phyloP scores from a whole-genome alignment of 2,113 vertebrate species.

The Tenebrosternarchus preto region DNA sequence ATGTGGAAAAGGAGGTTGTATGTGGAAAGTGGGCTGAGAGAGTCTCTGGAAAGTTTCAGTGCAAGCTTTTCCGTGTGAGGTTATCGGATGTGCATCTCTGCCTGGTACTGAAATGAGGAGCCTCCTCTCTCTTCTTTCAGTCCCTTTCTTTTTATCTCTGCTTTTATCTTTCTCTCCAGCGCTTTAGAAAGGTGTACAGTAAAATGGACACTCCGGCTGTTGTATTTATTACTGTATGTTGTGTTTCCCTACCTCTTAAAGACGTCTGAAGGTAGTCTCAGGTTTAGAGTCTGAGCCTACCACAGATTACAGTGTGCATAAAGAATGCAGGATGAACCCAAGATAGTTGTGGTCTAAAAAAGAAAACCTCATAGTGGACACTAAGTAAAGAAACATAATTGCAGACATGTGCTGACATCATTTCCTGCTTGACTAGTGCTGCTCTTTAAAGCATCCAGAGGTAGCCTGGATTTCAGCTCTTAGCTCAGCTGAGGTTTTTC shows the following conservation, averaged over 20 bases:
- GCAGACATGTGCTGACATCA: constrained; percentile 16
- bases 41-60: neutral
- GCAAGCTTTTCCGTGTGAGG: neutral
- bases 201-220: neutral
- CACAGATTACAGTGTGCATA: constrained; percentile 42
- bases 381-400: constrained; percentile 52
- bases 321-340: constrained; percentile 24
- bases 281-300: constrained; percentile 17
- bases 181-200: neutral
- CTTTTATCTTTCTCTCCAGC: constrained; percentile 15
- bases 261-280: neutral
- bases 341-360: constrained; percentile 34
- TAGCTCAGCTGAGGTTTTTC: neutral
- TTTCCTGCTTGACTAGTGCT: constrained; percentile 20
- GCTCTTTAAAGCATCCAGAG: constrained; percentile 12
- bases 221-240: constrained; percentile 1
- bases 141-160: neutral
- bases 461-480: neutral
- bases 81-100: constrained; percentile 20
- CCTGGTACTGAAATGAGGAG: constrained; percentile 48
- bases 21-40: neutral
- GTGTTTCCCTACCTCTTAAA: constrained; percentile 26
- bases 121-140: neutral
- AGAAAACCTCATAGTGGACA: neutral
- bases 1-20: neutral